phyloP scores from a whole-genome alignment of 1,140 invertebrate genomes.

The Neodiprion lecontei region DNA sequence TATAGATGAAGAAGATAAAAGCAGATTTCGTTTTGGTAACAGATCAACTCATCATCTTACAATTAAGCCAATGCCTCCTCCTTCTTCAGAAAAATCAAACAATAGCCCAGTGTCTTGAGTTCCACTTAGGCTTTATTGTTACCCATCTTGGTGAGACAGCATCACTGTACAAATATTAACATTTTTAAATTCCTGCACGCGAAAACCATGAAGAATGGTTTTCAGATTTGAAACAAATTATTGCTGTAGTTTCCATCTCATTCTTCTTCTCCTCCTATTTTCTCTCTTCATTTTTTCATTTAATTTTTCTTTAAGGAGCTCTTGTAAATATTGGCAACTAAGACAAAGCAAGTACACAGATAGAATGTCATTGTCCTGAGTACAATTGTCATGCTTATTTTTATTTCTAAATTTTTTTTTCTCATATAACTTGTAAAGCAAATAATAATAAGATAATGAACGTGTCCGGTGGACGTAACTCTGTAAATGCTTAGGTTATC shows the following conservation, averaged over 20 bases:
- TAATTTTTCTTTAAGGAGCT: neutral
- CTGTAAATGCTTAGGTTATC: slow-evolving; percentile 38
- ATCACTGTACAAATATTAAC: neutral
- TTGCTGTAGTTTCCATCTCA: slow-evolving; percentile 6
- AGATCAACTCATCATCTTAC: slow-evolving; percentile 28
- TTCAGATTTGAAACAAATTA: neutral
- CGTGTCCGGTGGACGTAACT: neutral
- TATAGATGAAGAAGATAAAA: slow-evolving; percentile 37
- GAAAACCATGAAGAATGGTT: neutral
- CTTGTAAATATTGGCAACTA: slow-evolving; percentile 15
- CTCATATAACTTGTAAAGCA: too few species aligned
- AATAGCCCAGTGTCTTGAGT: slow-evolving; percentile 33
- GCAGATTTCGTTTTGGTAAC: slow-evolving; percentile 27
- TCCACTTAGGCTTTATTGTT: neutral
- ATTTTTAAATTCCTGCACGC: neutral
- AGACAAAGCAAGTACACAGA: neutral
- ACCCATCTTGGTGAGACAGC: neutral
- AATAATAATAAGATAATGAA: neutral
- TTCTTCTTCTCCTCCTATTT: slow-evolving; percentile 26
- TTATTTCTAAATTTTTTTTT: neutral
- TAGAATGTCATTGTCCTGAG: slow-evolving; percentile 35
- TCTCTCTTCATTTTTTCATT: neutral
- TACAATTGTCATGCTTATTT: slow-evolving; percentile 43
- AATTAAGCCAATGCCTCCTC: slow-evolving; percentile 26
- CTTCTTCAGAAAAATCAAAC: slow-evolving; percentile 28